phyloP scores from a whole-genome alignment of 2,797 vertebrate genomes.

The Rhabdophis nuchalis region DNA sequence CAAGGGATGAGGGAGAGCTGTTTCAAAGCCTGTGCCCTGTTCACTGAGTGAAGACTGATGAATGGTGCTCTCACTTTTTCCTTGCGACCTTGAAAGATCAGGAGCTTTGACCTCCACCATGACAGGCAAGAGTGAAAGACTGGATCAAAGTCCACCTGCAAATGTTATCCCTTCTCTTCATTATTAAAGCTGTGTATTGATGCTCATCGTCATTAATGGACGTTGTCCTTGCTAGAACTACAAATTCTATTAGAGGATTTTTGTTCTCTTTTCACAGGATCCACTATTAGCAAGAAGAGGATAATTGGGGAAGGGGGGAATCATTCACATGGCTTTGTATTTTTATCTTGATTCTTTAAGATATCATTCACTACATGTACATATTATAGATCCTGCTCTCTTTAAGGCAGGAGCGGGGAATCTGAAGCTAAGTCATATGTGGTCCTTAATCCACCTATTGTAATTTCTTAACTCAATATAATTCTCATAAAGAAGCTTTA shows the following conservation, averaged over 20 bases:
- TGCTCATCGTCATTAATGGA: neutral
- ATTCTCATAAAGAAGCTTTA: neutral
- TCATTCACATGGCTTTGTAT: neutral
- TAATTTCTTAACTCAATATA: neutral
- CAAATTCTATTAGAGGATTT: neutral
- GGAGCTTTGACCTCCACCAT: neutral
- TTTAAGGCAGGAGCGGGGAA: neutral
- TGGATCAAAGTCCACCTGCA: neutral
- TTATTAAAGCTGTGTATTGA: neutral
- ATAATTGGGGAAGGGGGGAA: neutral
- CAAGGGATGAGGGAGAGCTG: neutral
- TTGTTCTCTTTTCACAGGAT: neutral
- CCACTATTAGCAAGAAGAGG: neutral
- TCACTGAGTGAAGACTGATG: neutral
- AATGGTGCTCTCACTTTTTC: neutral
- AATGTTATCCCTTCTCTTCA: neutral
- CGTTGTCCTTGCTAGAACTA: neutral
- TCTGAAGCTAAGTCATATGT: neutral
- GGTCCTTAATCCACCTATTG: neutral
- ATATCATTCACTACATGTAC: neutral
- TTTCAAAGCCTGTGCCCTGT: neutral
- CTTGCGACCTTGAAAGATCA: neutral
- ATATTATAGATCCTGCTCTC: neutral
- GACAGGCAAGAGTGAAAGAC: neutral
- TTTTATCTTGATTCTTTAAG: neutral